A percentile compares a stretch with the other conserved stretches of the same genome.
These are phyloP conservation scores for Lagria hirta DNA, from an alignment of 2,888 invertebrate genomes.

Conservation along the genomic window DNA sequence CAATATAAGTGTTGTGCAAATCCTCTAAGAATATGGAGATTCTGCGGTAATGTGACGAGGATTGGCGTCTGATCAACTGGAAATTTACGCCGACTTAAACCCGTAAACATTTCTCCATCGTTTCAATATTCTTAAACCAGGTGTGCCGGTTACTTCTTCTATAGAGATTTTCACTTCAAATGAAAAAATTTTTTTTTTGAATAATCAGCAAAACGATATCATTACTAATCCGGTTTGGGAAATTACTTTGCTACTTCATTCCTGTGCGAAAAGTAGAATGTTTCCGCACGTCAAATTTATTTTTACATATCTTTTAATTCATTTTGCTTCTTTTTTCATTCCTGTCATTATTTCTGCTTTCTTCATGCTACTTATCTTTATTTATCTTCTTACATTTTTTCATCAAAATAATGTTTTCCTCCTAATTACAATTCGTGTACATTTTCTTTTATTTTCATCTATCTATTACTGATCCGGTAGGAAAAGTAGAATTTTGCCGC, in stretches of 20 bases:
- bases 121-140: conserved; percentile 7
- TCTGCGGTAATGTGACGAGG: conserved; percentile 27
- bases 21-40: conserved; percentile 43
- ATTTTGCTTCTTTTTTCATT: no score
- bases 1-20: conserved; percentile 36
- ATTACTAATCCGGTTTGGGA: conserved; percentile 1
- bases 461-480: no score
- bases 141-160: conserved; percentile 5
- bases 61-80: conserved; percentile 31
- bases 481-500: no score
- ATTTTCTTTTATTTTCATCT: no score
- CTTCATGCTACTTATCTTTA: no score
- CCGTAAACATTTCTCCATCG: conserved; percentile 21
- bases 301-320: no score
- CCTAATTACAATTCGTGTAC: no score
- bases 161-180: conserved; percentile 1
- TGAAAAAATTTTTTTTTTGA: not conserved
- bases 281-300: no score
- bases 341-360: no score
- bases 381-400: no score
- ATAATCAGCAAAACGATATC: no score
- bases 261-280: not conserved
- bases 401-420: no score
- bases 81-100: conserved; percentile 33
- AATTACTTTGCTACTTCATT: conserved; percentile 3